These are phyloP conservation scores for Raillietiella orientalis DNA, from an alignment of 2,888 invertebrate genomes.

Conservation along the genomic window DNA sequence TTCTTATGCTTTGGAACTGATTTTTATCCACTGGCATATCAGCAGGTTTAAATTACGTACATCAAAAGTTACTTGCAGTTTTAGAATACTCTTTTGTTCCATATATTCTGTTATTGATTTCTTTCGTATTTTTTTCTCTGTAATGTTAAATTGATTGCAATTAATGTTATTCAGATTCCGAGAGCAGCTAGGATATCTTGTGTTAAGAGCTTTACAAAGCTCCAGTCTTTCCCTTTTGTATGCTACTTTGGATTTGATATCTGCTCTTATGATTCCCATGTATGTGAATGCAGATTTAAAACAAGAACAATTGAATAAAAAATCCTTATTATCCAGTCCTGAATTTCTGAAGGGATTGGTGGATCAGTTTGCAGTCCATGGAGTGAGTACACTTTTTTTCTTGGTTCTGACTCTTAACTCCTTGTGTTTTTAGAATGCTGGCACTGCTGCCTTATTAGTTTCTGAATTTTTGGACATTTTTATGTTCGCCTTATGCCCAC, in stretches of 20 bases:
- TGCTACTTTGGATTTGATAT: slow-evolving; percentile 85
- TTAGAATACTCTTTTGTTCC: no score
- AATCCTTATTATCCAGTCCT: slow-evolving; percentile 62
- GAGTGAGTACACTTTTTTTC: slow-evolving; percentile 24
- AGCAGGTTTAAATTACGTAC: no score
- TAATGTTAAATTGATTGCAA: no score
- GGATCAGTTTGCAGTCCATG: slow-evolving; percentile 77
- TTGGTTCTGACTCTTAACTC: slow-evolving; percentile 2
- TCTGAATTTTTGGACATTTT: slow-evolving; percentile 93
- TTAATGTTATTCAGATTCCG: slow-evolving; percentile 30
- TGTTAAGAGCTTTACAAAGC: slow-evolving; percentile 55
- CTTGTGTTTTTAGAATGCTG: slow-evolving; percentile 28
- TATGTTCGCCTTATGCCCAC: slow-evolving; percentile 89
- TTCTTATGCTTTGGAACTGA: no score
- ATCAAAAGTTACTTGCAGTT: no score
- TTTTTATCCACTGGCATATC: no score
- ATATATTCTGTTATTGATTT: no score
- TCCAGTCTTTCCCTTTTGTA: slow-evolving; percentile 71
- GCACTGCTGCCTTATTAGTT: slow-evolving; percentile 80
- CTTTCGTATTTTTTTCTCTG: no score
- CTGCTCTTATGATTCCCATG: slow-evolving; percentile 96
- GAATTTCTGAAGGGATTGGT: slow-evolving; percentile 71
- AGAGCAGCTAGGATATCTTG: slow-evolving; percentile 71
- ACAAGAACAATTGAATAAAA: slow-evolving; percentile 94
- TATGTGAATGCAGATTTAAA: slow-evolving; percentile 72